Percentiles rank a stretch among this genome's conserved stretches.
Conservation (phyloP, 2,888 invertebrate genomes). For the Dynastes tityus region DNA sequence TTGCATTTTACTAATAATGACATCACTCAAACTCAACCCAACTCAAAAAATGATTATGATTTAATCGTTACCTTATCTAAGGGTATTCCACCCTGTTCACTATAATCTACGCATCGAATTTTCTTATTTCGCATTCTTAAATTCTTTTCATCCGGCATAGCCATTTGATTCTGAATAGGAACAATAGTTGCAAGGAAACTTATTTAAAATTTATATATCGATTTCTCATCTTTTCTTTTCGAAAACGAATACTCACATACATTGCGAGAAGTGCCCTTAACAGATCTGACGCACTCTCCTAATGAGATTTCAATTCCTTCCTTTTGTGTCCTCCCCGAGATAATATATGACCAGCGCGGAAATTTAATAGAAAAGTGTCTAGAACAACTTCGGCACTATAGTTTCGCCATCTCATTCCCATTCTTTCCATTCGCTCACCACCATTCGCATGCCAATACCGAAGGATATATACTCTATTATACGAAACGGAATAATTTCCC, state of each 20-base stretch:
- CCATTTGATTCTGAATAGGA: too few species aligned
- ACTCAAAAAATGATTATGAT: too few species aligned
- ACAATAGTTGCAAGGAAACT: too few species aligned
- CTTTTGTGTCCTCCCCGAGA: slow-evolving; percentile 54
- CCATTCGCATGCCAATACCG: neutral
- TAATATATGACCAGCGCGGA: slow-evolving; percentile 40
- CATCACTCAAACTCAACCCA: too few species aligned
- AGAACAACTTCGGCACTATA: slow-evolving; percentile 17
- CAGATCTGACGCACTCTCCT: slow-evolving; percentile 48
- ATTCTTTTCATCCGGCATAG: too few species aligned
- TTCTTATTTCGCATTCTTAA: too few species aligned
- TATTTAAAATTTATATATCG: too few species aligned
- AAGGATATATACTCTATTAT: neutral
- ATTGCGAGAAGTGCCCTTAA: slow-evolving; percentile 14
- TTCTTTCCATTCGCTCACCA: slow-evolving; percentile 19
- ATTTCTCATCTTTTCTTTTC: neutral
- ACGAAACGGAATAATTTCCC: slow-evolving; percentile 39
- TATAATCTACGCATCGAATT: too few species aligned
- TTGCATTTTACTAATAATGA: too few species aligned
- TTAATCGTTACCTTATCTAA: too few species aligned
- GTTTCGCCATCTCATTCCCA: slow-evolving; percentile 3
- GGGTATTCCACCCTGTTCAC: too few species aligned
- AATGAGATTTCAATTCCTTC: slow-evolving; percentile 60
- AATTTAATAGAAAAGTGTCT: slow-evolving; percentile 44
- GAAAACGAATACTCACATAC: slow-evolving; percentile 10